Evolutionary conservation across 2,113 vertebrate species (phyloP), one percentile per base, ranked within the genome.

Genomic region (Cephalopterus ornatus): DNA sequence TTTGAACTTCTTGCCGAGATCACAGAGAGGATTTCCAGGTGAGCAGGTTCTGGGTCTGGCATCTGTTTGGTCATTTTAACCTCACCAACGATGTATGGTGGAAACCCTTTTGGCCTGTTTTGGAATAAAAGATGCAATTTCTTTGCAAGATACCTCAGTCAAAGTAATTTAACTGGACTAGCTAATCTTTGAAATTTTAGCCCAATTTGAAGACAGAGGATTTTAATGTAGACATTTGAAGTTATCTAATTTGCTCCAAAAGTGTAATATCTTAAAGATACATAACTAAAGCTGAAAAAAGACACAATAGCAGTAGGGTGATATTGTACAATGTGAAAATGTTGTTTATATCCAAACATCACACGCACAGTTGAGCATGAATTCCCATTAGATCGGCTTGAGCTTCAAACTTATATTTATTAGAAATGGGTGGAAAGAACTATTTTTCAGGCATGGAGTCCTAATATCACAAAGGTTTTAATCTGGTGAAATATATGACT

Each of bases 281-380:
- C 4, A 52, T 15, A 92, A 79, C 24, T 33, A 53, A 82, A 42
- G 53, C 82, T 91, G 72, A 81, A 65, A 22, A 92, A 90, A 95
- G 41, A 65, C 65, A 75, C 68, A 65, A 14, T 17, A 78, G 61
- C 47, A 75, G 30, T 0, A 2, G 44, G 55, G 42, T 77, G 78
- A 73, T 92, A 52, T 18, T 68, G 65, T 65, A 20, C 58, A 47
- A 53, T 28, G 61, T 67, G 76, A 91, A 91, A 94, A 58, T n/a
- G 41, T 78, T 96, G 93, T 96, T 96, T 92, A 81, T 55, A 94
- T 35, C 55, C 83, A 92, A 92, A 93, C 83, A 94, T 94, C 72
- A 89, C 76, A 91, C 0, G 79, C 88, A 75, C 68, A 81, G 68
- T 37, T 94, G 95, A 96, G 93, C 85, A 53, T 92, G 85, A 94